phyloP scores from a whole-genome alignment of 2,888 invertebrate genomes.

The Drosophila phalerata region DNA sequence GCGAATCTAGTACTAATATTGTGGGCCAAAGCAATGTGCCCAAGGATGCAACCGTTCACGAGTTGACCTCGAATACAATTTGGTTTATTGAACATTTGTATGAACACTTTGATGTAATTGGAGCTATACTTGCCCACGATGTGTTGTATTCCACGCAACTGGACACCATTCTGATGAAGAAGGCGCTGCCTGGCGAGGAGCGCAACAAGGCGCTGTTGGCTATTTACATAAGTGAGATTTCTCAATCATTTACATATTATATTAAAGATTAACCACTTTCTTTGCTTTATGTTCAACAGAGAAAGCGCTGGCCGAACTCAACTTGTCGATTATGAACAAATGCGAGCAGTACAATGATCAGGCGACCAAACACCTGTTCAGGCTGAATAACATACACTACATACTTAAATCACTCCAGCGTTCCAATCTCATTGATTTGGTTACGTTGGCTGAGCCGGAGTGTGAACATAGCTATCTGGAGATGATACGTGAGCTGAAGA shows the following conservation, averaged over 20 bases:
- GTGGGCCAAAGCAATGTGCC: slow-evolving; percentile 87
- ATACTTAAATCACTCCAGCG: slow-evolving; percentile 96
- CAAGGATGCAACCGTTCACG: slow-evolving; percentile 99
- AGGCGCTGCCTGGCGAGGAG: slow-evolving; percentile 86
- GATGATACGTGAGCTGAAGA: slow-evolving; percentile 93
- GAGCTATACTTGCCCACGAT: slow-evolving; percentile 88
- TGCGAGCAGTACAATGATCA: slow-evolving; percentile 96
- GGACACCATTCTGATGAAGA: slow-evolving; percentile 86
- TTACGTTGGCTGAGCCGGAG: slow-evolving; percentile 93
- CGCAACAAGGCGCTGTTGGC: slow-evolving; percentile 90
- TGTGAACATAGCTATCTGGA: slow-evolving; percentile 94
- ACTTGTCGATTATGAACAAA: slow-evolving; percentile 94
- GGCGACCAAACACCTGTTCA: slow-evolving; percentile 94
- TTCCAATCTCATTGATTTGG: slow-evolving; percentile 92
- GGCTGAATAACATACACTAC: slow-evolving; percentile 97
- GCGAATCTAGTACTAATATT: slow-evolving; percentile 91
- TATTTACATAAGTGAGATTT: slow-evolving; percentile 91
- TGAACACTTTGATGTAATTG: slow-evolving; percentile 91
- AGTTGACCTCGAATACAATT: slow-evolving; percentile 96
- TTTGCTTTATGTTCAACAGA: slow-evolving; percentile 87
- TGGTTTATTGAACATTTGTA: slow-evolving; percentile 95
- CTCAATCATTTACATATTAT: neutral
- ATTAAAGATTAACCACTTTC: neutral
- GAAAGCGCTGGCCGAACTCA: slow-evolving; percentile 95
- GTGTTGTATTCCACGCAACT: slow-evolving; percentile 87